Evolutionary conservation across 2,113 vertebrate genomes (phyloP).

Genomic region (Ptilorrhoa leucosticta): DNA sequence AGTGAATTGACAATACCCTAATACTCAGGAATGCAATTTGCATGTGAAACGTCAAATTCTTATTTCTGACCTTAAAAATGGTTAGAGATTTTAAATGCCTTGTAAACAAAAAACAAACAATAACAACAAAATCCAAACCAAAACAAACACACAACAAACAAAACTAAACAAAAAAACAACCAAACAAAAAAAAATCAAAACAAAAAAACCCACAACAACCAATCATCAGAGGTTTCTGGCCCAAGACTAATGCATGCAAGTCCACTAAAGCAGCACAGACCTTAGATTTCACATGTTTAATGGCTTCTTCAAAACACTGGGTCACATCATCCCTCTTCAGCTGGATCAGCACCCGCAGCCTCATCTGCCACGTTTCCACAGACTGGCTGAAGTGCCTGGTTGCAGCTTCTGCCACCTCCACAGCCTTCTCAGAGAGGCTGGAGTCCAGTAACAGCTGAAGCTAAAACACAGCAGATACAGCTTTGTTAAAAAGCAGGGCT

Average conservation of each 20-base stretch:
- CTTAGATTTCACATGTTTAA: conserved; percentile 79
- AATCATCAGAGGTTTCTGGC: background rate
- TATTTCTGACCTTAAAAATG: background rate
- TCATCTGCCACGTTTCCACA: conserved; percentile 75
- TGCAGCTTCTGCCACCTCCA: conserved; percentile 75
- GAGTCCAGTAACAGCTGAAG: conserved; percentile 69
- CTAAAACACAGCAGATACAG: conserved; percentile 30
- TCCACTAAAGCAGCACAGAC: conserved; percentile 62
- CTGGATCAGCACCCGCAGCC: conserved; percentile 79
- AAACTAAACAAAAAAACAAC: background rate
- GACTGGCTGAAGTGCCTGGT: conserved; percentile 73
- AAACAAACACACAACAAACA: background rate
- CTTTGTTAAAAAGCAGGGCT: background rate
- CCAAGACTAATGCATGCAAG: background rate
- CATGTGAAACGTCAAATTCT: background rate
- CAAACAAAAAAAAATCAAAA: no score
- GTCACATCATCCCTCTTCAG: conserved; percentile 63
- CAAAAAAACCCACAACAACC: background rate
- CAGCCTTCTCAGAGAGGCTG: conserved; percentile 64
- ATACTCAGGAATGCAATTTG: background rate
- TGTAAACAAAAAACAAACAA: background rate
- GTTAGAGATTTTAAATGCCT: background rate
- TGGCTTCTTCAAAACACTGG: conserved; percentile 80
- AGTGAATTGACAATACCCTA: background rate
- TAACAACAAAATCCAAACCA: background rate